Percentiles rank a stretch among this genome's conserved stretches.
Evolutionary conservation across 2,797 vertebrate genomes (phyloP).

Genomic region (Apodemus agrarius): DNA sequence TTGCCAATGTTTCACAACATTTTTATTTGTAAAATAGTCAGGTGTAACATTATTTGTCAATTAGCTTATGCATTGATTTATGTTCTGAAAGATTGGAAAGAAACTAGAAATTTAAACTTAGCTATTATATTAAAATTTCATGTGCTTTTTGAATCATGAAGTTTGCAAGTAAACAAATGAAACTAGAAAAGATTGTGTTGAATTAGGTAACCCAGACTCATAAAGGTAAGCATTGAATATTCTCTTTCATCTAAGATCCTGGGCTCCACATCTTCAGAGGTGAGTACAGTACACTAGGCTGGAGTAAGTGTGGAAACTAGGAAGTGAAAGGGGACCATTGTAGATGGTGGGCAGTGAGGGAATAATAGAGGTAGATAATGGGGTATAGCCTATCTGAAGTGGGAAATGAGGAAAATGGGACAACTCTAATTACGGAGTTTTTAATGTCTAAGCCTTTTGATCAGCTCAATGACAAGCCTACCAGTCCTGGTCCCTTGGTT

Average conservation of each 20-base stretch:
- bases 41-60: neutral
- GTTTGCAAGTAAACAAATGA: neutral
- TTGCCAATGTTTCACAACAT: neutral
- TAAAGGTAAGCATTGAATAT: neutral
- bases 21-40: neutral
- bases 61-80: neutral
- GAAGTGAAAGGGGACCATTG: too few relatives aligned
- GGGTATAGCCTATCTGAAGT: neutral
- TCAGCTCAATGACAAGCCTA: neutral
- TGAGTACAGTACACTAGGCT: neutral
- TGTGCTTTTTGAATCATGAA: neutral
- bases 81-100: neutral
- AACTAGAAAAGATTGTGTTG: neutral
- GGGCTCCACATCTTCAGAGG: neutral
- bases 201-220: neutral
- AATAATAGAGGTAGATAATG: neutral
- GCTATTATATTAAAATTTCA: neutral
- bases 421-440: neutral
- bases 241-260: neutral
- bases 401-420: neutral
- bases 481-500: fast-evolving
- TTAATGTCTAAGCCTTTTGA: neutral
- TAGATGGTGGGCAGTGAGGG: neutral
- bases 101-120: neutral
- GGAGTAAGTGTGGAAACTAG: neutral